Base-by-base conservation (phyloP, 2,113 vertebrate species). In the Lonchura striata region DNA sequence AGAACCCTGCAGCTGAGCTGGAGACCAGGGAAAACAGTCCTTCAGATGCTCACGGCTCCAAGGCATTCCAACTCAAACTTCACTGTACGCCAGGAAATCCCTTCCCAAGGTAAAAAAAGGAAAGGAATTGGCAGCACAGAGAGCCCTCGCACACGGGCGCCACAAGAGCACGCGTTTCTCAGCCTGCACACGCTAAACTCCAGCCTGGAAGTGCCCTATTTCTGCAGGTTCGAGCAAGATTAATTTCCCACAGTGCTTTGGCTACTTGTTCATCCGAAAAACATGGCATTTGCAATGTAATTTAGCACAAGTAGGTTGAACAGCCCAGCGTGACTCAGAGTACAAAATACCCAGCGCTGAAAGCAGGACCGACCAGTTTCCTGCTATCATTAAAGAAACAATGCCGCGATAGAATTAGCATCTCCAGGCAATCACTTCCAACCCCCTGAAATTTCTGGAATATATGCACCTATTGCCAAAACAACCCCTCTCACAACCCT, bases 321-420 rank as follows among this genome's bases (percentile, higher is more conserved):
- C 82, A 44, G 52, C 30, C 42, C 49, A 17, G 77, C 16, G 16
- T 96, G 94, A 96, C 91, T 95, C 95, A 96, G 79, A 93, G 53
- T 1, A 41, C 63, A 37, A 33, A 92, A 61, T 42, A 72, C 28
- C 20, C 74, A 30, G 91, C 6, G 7, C 70, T 7, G 66, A 49
- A 24, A 96, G 84, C 91, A 87, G 75, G 91, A 95, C 61, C 21
- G 37, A 88, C 95, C 85, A 85, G 91, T 96, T 94, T 61, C 87
- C 87, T 87, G 50, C 0, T 10, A 49, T 31, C 57, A 3, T 37
- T 52, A 42, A 25, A 57, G 86, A 53, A 87, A 87, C 94, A 87
- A 94, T 14, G n/a, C 77, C 28, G 18, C 9, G 57, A 79, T 14
- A 85, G 68, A 92, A 96, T 64, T 20, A 68, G 70, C 92, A 91